Conservation (phyloP, 2,888 invertebrate genomes). For the Chaetoderma sp. region DNA sequence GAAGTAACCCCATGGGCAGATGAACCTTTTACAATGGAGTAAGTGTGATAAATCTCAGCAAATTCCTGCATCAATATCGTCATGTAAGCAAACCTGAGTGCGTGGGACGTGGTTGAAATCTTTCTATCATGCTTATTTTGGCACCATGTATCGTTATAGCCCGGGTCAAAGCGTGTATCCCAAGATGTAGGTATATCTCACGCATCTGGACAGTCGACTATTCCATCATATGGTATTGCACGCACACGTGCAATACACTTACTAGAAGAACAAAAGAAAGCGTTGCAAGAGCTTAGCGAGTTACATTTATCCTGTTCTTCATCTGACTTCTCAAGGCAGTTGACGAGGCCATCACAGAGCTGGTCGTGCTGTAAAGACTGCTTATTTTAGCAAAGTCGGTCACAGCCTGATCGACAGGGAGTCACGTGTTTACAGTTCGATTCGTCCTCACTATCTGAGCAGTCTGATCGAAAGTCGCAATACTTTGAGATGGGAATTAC, state of each 20-base stretch:
- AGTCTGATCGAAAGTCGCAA: background rate
- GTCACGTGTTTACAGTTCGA: background rate
- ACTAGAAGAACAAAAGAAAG: background rate
- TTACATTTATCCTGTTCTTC: background rate
- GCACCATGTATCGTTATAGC: too few relatives aligned
- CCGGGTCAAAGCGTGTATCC: too few relatives aligned
- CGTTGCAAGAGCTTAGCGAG: too few relatives aligned
- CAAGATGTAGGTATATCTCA: too few relatives aligned
- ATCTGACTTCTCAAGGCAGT: background rate
- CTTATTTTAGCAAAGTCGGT: background rate
- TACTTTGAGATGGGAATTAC: background rate
- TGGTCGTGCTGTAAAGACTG: background rate
- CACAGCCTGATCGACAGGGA: background rate
- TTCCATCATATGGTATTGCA: background rate
- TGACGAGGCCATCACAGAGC: background rate
- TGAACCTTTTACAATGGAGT: background rate
- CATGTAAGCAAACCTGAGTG: background rate
- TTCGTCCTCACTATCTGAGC: background rate
- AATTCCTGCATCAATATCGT: too few relatives aligned
- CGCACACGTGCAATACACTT: background rate
- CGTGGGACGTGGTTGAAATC: background rate
- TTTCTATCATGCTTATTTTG: too few relatives aligned
- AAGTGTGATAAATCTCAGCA: slow-evolving; percentile 1
- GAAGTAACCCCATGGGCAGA: background rate
- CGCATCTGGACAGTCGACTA: background rate